phyloP scores from a whole-genome alignment of 2,888 invertebrate genomes.

The Doris montereyensis region DNA sequence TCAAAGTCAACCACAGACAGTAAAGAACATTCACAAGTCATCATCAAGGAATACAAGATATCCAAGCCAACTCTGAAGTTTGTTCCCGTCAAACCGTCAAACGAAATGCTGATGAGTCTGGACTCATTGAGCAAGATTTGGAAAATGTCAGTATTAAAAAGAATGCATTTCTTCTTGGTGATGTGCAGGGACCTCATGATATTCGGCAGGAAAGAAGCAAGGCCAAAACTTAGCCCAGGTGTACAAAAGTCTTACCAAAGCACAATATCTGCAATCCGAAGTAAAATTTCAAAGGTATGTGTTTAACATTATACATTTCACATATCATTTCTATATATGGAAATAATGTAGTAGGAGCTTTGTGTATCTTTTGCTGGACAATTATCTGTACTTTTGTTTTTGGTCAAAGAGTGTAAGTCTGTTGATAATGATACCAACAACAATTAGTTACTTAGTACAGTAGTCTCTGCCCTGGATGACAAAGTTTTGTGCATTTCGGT shows the following conservation, averaged over 20 bases:
- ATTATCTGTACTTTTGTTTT: too few relatives aligned
- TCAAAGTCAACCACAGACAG: too few relatives aligned
- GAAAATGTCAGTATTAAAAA: constrained; percentile 47
- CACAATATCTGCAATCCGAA: constrained; percentile 58
- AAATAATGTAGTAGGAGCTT: too few relatives aligned
- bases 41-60: constrained; percentile 51
- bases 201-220: constrained; percentile 32
- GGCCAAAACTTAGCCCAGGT: constrained; percentile 23
- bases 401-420: too few relatives aligned
- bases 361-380: too few relatives aligned
- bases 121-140: not conserved
- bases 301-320: too few relatives aligned
- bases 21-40: constrained; percentile 39
- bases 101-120: not conserved
- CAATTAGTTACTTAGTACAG: too few relatives aligned
- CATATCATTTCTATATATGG: too few relatives aligned
- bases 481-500: too few relatives aligned
- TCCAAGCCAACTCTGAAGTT: constrained; percentile 53
- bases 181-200: constrained; percentile 54
- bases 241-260: constrained; percentile 54
- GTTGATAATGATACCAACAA: too few relatives aligned
- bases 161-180: constrained; percentile 58
- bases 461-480: too few relatives aligned
- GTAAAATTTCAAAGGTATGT: constrained; percentile 54
- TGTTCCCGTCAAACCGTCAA: constrained; percentile 61